A percentile compares a stretch with the other conserved stretches of the same genome.
Conservation (phyloP, 2,888 invertebrate species). For the Venusia cambrica region DNA sequence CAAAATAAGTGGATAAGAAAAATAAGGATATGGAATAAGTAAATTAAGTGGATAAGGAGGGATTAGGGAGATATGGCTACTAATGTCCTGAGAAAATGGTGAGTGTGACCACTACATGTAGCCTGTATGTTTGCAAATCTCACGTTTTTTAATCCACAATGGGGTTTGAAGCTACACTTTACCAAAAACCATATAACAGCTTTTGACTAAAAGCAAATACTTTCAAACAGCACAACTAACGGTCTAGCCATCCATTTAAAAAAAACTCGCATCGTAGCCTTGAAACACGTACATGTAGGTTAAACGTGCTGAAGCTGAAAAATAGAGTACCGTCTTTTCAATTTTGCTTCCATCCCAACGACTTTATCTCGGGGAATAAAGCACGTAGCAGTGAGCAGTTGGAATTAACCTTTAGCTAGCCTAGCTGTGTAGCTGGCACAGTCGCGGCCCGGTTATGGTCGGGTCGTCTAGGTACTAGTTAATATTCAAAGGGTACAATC, state of each 20-base stretch:
- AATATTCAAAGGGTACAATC: conserved; percentile 77
- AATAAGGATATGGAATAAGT: too few species aligned
- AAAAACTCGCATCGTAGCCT: conserved; percentile 20
- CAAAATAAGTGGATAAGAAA: too few species aligned
- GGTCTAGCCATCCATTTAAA: conserved; percentile 12
- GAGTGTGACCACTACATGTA: too few species aligned
- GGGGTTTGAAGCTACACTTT: too few species aligned
- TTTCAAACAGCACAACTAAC: conserved; percentile 13
- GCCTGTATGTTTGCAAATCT: too few species aligned
- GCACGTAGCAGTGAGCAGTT: conserved; percentile 51
- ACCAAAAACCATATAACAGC: too few species aligned
- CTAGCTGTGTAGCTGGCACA: conserved; percentile 56
- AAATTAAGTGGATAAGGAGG: too few species aligned
- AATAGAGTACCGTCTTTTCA: conserved; percentile 33
- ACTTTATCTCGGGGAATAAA: conserved; percentile 44
- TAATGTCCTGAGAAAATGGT: too few species aligned
- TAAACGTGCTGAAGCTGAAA: conserved; percentile 28
- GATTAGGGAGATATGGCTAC: too few species aligned
- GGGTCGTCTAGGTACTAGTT: conserved; percentile 74
- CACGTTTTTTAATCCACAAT: too few species aligned
- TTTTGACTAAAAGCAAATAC: too few species aligned
- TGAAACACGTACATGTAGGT: conserved; percentile 25
- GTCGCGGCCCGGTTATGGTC: conserved; percentile 61
- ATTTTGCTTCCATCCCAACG: conserved; percentile 37
- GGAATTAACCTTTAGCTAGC: conserved; percentile 62